Base-by-base conservation (phyloP, 2,797 vertebrate genomes). In the Enteromius mattozi region DNA sequence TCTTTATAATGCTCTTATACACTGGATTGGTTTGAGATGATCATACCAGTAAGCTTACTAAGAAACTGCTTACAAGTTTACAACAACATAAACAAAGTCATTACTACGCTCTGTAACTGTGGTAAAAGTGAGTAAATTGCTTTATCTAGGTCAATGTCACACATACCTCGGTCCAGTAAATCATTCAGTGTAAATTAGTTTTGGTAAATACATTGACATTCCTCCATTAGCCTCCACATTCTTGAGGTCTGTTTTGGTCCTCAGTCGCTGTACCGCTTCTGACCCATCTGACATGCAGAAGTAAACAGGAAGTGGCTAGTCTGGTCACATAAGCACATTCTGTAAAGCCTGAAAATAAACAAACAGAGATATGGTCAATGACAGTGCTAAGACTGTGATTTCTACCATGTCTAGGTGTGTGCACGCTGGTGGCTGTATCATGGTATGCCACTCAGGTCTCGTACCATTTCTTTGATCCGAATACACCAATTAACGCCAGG, bases 361-460 rank as follows among this genome's bases (percentile, higher is more conserved):
- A 78, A n/a, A 78, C n/a, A 47, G 24, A 68, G 56, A 63, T 68
- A 47, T 74, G 17, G 19, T 27, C 24, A 27, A 63, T 69, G 33
- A 8, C 37, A 37, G 10, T 40, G 79, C 42, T 82, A 66, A 76
- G 33, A 10, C 13, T 83, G 45, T 61, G 37, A 81, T 75, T 47
- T 89, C 14, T 81, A 7, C 77, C 51, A 84, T 80, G 9, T 66
- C 21, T 89, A 99, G 98, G 98, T 90, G 90, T 99, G 66, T 97
- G 96, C 88, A 97, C 98, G 0, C 80, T 99, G 91, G 95, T 97
- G 0, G 97, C 97, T 0, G 97, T 99, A 87, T 99, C 98, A 0
- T 96, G 97, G 96, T 99, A 99, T 0, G 98, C 98, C 51, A 96
- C 97, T 0, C 96, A 96, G 86, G 97, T 99, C 89, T 97, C 97